Conservation (phyloP, 2,888 invertebrate species). For the Parnassius apollo region DNA sequence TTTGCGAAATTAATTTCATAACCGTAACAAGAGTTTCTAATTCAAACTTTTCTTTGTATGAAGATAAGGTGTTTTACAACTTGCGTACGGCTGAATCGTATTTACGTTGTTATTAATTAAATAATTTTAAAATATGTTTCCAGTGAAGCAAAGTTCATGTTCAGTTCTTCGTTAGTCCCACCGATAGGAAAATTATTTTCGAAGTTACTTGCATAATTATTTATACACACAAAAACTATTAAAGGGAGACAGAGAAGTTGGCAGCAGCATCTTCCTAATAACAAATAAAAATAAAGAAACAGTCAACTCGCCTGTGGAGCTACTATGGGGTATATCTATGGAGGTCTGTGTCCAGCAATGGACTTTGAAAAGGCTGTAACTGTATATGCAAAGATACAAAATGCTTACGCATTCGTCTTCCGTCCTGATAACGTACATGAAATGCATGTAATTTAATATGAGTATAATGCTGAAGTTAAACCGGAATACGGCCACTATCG, state of each 20-base stretch:
- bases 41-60: neutral
- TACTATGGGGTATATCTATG: neutral
- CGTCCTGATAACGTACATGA: too few relatives aligned
- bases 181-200: conserved; percentile 14
- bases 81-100: neutral
- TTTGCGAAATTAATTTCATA: neutral
- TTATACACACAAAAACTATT: conserved; percentile 4
- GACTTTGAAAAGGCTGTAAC: too few relatives aligned
- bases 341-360: neutral
- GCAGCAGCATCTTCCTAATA: neutral
- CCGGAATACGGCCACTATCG: too few relatives aligned
- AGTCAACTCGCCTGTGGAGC: neutral
- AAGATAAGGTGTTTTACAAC: neutral
- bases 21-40: neutral
- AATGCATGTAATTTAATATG: too few relatives aligned
- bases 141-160: neutral
- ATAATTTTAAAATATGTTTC: conserved; percentile 17
- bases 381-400: too few relatives aligned
- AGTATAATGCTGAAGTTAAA: too few relatives aligned
- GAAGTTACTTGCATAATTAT: conserved; percentile 9
- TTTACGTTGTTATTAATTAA: conserved; percentile 5
- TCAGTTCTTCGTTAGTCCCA: conserved; percentile 16
- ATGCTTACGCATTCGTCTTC: too few relatives aligned
- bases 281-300: too few relatives aligned
- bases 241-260: neutral